Evolutionary conservation across 2,797 vertebrate genomes (phyloP).

Genomic region (Premnoplex brunnescens): DNA sequence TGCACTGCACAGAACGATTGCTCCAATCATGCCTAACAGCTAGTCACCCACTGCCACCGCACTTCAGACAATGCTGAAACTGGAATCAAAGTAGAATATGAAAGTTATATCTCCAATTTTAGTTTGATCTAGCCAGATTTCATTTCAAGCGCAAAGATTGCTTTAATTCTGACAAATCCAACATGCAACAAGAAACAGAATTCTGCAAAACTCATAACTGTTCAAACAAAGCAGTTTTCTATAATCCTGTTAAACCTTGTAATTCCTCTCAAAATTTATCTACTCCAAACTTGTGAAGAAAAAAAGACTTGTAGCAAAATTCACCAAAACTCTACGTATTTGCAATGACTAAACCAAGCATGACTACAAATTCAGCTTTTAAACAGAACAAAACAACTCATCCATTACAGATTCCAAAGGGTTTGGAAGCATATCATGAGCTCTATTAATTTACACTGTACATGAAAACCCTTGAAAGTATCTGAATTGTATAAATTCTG

Average conservation of each 20-base stretch:
- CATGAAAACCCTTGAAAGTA: not conserved
- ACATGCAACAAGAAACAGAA: not conserved
- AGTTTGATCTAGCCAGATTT: not conserved
- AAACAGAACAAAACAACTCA: not conserved
- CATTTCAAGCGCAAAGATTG: not conserved
- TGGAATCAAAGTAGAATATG: not conserved
- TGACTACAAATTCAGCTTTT: not conserved
- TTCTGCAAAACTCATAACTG: not conserved
- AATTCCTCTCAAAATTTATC: not conserved
- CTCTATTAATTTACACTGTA: not conserved
- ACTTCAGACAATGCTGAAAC: not conserved
- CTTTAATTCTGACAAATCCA: not conserved
- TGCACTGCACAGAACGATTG: not conserved
- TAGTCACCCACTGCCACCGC: not conserved
- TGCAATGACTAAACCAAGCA: not conserved
- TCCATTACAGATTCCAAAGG: not conserved
- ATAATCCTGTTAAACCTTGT: not conserved
- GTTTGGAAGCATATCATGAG: not conserved
- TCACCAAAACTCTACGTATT: not conserved
- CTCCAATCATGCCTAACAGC: not conserved
- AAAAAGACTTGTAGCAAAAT: not conserved
- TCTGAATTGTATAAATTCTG: not conserved
- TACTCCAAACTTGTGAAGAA: not conserved
- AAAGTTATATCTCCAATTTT: not conserved
- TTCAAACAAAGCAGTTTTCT: not conserved